A percentile compares a stretch with the other conserved stretches of the same genome.
Evolutionary conservation across 1,140 invertebrate species (phyloP).

Genomic region (Campodea augens): DNA sequence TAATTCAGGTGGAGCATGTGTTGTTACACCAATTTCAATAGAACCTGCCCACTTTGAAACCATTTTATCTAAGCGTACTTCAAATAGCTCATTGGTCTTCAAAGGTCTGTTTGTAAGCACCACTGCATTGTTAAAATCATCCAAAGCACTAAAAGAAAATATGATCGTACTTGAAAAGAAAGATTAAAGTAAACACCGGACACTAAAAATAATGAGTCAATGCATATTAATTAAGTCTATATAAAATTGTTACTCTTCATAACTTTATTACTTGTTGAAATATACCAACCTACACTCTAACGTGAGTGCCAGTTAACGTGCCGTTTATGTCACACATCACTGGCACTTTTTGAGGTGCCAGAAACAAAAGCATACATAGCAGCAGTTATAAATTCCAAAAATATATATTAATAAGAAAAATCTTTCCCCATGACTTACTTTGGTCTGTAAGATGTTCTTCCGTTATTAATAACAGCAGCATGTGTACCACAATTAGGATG

Average conservation of each 20-base stretch:
- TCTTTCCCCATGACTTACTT: slow-evolving; percentile 61
- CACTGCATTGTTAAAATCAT: slow-evolving; percentile 94
- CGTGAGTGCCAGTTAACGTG: too few species aligned
- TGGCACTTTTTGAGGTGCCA: too few species aligned
- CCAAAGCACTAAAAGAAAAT: slow-evolving; percentile 45
- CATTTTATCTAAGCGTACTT: slow-evolving; percentile 70
- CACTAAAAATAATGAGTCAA: not conserved
- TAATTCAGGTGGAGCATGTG: slow-evolving; percentile 64
- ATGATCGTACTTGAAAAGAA: not conserved
- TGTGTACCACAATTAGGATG: slow-evolving; percentile 76
- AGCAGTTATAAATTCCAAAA: too few species aligned
- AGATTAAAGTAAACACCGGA: not conserved
- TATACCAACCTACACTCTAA: too few species aligned
- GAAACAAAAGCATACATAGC: too few species aligned
- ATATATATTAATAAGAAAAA: too few species aligned
- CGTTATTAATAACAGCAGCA: slow-evolving; percentile 76
- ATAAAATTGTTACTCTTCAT: too few species aligned
- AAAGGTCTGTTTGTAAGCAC: slow-evolving; percentile 70
- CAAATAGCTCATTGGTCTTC: slow-evolving; percentile 70
- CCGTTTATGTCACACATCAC: too few species aligned
- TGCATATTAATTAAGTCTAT: too few species aligned
- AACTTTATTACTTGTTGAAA: slow-evolving; percentile 2
- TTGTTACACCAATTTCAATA: slow-evolving; percentile 87
- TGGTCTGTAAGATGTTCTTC: slow-evolving; percentile 70
- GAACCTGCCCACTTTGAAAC: slow-evolving; percentile 91